Percentiles rank a stretch among this genome's conserved stretches.
These are phyloP conservation scores for Muricea muricata DNA, from an alignment of 92 coral and sea anemone species.

Conservation along the genomic window DNA sequence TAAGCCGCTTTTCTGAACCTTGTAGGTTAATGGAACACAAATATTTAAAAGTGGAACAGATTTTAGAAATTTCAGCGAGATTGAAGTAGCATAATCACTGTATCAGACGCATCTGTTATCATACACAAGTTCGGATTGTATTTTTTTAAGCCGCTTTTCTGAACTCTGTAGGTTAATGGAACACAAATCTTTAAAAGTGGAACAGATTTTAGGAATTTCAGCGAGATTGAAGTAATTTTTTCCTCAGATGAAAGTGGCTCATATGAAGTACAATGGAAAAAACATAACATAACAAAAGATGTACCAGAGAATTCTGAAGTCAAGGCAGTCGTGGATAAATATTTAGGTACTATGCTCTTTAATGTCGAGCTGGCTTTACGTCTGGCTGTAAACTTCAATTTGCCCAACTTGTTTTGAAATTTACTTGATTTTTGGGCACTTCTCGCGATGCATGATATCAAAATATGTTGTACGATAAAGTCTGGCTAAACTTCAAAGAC, in stretches of 20 bases:
- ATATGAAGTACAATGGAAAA: constrained; percentile 69
- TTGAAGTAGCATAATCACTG: too few relatives aligned
- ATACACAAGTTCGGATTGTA: too few relatives aligned
- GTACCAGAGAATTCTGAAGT: constrained; percentile 89
- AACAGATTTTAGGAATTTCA: constrained; percentile 88
- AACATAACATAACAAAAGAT: constrained; percentile 79
- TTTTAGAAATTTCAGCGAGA: constrained; percentile 78
- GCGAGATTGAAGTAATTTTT: constrained; percentile 77
- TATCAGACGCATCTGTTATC: too few relatives aligned
- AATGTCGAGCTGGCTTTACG: too few relatives aligned
- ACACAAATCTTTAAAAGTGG: constrained; percentile 83
- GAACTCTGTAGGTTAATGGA: constrained; percentile 81
- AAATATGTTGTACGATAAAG: too few relatives aligned
- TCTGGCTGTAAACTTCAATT: too few relatives aligned
- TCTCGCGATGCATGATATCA: too few relatives aligned
- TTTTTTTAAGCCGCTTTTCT: too few relatives aligned
- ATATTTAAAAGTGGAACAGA: constrained; percentile 94
- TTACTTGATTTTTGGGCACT: too few relatives aligned
- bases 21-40: constrained; percentile 81
- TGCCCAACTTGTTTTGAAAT: too few relatives aligned
- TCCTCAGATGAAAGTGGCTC: constrained; percentile 71
- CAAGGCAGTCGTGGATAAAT: constrained; percentile 81
- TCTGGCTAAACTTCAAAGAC: too few relatives aligned
- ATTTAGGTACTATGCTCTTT: constrained; percentile 65
- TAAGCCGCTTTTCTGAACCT: too few relatives aligned